Evolutionary conservation across 2,113 vertebrate genomes (phyloP).

Genomic region (Symphodus melops): DNA sequence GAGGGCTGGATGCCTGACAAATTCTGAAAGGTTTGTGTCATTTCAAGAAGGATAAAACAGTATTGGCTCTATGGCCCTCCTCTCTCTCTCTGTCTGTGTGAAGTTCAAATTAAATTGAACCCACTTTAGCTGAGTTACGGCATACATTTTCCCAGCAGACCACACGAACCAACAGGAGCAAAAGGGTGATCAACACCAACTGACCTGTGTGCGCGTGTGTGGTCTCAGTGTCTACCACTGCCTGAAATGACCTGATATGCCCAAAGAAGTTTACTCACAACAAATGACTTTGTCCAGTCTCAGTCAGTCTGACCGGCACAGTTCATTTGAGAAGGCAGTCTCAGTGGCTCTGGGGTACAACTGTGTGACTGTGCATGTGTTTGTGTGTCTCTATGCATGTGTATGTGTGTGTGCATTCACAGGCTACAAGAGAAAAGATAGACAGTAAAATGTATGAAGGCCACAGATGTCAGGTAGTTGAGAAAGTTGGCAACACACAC

Average conservation of each 20-base stretch:
- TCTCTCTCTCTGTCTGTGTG: constrained; percentile 25
- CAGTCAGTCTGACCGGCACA: constrained; percentile 49
- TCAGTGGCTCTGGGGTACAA: constrained; percentile 26
- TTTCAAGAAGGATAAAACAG: constrained; percentile 62
- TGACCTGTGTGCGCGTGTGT: constrained; percentile 42
- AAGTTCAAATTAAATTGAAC: constrained; percentile 77
- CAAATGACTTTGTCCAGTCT: constrained; percentile 69
- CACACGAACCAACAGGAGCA: constrained; percentile 43
- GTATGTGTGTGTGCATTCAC: neutral
- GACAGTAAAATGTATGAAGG: constrained; percentile 52
- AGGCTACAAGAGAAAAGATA: constrained; percentile 41
- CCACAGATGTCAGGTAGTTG: constrained; percentile 28
- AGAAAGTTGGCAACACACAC: constrained; percentile 10
- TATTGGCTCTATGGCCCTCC: constrained; percentile 14
- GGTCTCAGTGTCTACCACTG: constrained; percentile 6
- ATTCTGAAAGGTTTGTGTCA: constrained; percentile 54
- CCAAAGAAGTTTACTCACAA: constrained; percentile 68
- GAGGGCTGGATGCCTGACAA: constrained; percentile 19
- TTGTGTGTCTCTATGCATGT: constrained; percentile 5
- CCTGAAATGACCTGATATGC: constrained; percentile 53
- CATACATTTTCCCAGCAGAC: constrained; percentile 69
- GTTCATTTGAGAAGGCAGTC: constrained; percentile 59
- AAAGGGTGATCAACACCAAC: constrained; percentile 59
- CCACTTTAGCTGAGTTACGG: constrained; percentile 63
- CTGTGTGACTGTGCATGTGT: neutral